phyloP scores from a whole-genome alignment of 2,113 vertebrate genomes.

The Chauna torquata region DNA sequence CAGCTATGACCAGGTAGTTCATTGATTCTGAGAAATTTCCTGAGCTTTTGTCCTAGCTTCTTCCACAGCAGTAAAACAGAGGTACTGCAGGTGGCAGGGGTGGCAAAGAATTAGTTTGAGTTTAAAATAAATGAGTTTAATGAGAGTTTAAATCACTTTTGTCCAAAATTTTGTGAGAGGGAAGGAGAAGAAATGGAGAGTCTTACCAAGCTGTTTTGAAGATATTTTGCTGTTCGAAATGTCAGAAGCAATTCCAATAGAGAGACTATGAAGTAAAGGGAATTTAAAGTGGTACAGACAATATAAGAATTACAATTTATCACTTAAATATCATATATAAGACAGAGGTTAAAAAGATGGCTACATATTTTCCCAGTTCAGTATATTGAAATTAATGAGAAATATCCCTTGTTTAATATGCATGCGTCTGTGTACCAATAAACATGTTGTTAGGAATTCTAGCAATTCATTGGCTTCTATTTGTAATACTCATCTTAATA shows the following conservation, averaged over 20 bases:
- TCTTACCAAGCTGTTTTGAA: background rate
- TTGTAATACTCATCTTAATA: background rate
- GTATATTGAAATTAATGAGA: background rate
- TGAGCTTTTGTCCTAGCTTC: background rate
- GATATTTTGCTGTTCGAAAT: background rate
- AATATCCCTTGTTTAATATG: background rate
- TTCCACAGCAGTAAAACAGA: background rate
- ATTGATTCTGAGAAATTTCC: background rate
- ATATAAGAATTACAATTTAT: background rate
- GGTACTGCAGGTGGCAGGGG: background rate
- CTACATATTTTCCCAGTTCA: background rate
- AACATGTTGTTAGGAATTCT: background rate
- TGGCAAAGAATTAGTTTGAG: background rate
- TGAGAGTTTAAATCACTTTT: background rate
- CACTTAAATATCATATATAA: background rate
- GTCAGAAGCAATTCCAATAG: background rate
- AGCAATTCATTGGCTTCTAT: background rate
- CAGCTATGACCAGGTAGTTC: background rate
- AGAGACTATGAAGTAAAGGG: background rate
- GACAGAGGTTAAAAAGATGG: background rate
- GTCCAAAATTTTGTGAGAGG: background rate
- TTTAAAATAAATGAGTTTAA: background rate
- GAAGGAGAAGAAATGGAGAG: background rate
- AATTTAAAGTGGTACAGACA: background rate
- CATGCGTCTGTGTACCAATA: background rate